Evolutionary conservation across 1,140 invertebrate species (phyloP).

Genomic region (Drosophila tani): DNA sequence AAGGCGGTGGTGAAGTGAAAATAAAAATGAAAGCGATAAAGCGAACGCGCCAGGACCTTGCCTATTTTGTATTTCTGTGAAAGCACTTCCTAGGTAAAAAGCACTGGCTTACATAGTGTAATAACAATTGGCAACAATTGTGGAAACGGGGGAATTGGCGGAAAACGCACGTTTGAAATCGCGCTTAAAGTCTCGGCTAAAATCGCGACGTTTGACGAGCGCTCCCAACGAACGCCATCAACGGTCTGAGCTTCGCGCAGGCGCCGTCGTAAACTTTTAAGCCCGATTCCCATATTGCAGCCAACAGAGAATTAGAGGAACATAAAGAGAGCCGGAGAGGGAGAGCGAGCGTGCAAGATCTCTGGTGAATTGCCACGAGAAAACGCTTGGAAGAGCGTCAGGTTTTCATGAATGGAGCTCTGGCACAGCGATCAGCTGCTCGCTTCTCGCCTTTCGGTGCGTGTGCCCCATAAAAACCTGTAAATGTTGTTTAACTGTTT

Average conservation of each 20-base stretch:
- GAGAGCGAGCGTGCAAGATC: background rate
- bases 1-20: slow-evolving; percentile 11
- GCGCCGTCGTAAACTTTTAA: slow-evolving; percentile 68
- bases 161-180: slow-evolving; percentile 23
- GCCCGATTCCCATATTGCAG: slow-evolving; percentile 29
- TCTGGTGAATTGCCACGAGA: background rate
- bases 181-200: slow-evolving; percentile 23
- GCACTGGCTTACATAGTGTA: slow-evolving; percentile 9
- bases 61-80: background rate
- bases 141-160: background rate
- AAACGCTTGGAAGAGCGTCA: background rate
- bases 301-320: background rate
- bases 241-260: slow-evolving; percentile 76
- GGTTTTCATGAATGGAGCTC: slow-evolving; percentile 42
- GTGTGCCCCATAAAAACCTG: slow-evolving; percentile 47
- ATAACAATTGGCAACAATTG: background rate
- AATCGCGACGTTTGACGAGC: slow-evolving; percentile 67
- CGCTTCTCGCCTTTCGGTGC: background rate
- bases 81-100: slow-evolving; percentile 20
- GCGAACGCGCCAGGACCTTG: background rate
- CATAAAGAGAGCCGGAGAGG: background rate
- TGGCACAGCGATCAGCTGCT: slow-evolving; percentile 23
- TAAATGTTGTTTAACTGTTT: slow-evolving; percentile 51
- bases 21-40: slow-evolving; percentile 2
- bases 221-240: slow-evolving; percentile 70